Conservation (phyloP, 2,113 vertebrate genomes). For the Vulpes lagopus region DNA sequence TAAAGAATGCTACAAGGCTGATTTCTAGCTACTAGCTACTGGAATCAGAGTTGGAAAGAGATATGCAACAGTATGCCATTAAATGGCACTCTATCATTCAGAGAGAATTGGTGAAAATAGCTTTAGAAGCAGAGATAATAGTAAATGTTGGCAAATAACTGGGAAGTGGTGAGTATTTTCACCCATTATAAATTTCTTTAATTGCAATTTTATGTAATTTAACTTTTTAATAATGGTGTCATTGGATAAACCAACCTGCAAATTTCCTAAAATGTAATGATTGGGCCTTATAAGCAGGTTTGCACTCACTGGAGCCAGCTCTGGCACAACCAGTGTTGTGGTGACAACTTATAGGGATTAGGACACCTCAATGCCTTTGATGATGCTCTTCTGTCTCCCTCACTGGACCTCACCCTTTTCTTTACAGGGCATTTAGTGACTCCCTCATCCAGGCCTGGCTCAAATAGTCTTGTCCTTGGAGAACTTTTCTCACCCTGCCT, state of each 20-base stretch:
- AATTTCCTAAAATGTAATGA: background rate
- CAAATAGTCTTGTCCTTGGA: background rate
- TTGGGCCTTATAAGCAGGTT: background rate
- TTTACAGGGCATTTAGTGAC: background rate
- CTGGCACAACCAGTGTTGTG: background rate
- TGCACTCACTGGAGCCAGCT: background rate
- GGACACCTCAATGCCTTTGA: background rate
- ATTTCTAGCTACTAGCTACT: background rate
- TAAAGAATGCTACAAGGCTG: background rate
- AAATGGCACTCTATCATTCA: background rate
- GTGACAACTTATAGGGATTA: background rate
- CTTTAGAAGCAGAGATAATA: background rate
- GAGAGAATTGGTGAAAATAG: background rate
- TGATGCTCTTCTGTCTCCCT: no score
- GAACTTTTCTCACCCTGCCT: background rate
- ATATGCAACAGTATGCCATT: background rate
- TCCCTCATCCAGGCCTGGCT: background rate
- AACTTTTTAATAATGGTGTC: background rate
- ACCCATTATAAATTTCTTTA: background rate
- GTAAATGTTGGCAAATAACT: background rate
- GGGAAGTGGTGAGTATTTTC: background rate
- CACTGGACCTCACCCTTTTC: background rate
- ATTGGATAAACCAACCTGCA: background rate
- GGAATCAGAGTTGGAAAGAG: background rate
- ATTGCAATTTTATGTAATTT: background rate